Base-by-base conservation (phyloP, 2,113 vertebrate genomes). In the Acrocephalus arundinaceus region DNA sequence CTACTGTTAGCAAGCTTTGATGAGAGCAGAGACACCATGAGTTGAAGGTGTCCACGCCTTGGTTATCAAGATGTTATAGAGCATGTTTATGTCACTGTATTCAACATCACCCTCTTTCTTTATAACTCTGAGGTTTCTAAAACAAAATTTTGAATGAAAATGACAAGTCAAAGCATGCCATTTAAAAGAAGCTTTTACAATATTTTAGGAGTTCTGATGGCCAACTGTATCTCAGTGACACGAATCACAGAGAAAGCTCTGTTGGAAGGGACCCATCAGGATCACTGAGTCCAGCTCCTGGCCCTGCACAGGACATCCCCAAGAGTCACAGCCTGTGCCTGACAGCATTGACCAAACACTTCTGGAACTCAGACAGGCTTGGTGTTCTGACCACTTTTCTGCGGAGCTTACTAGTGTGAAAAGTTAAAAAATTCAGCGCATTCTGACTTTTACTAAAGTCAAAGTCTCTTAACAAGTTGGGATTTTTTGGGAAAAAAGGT, bases 1-100 rank as follows among this genome's bases (percentile, higher is more conserved):
- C 22, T 8, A 24, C 27, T 46, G 31, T 43, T 23, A 57, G 55
- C 30, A 61, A 80, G 28, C 20, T 59, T 13, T 63, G 75, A 46
- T 46, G 37, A 54, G 15, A 79, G n/a, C 14, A 79, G 39, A 80
- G 35, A 51, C 21, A 65, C 31, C 15, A 1, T 0, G 17, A 63
- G 19, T 22, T 63, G 27, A 14, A 18, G 8, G 27, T 46, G 41
- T 41, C 57, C 0, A 0, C 52, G 59, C 51, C 73, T 45, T 45
- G 21, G 13, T 55, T 66, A 49, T 55, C 41, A 52, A 12, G 8
- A 8, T 28, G 33, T 25, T 70, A 28, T 0, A 68, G 15, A 85
- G 41, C 41, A 59, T 2, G 0, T 41, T 43, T 62, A 41, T 76
- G 13, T 43, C 43, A 41, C 54, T 82, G 10, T 17, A n/a, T 41